These are phyloP conservation scores for Drosophila falleni DNA, from an alignment of 2,888 invertebrate genomes.

Conservation along the genomic window DNA sequence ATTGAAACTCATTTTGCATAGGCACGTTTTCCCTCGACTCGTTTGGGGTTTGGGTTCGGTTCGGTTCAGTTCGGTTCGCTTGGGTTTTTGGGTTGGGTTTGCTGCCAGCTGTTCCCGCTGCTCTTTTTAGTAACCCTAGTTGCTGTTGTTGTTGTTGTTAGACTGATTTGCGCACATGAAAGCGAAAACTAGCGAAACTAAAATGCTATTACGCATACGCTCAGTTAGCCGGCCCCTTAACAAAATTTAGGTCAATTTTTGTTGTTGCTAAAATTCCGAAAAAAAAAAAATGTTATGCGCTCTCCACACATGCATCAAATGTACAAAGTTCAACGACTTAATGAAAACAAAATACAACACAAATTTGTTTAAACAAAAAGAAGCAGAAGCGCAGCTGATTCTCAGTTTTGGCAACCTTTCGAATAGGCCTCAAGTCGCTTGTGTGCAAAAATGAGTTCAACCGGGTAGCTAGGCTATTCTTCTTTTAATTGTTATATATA, in stretches of 20 bases:
- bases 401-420: constrained; percentile 43
- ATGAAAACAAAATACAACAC: constrained; percentile 16
- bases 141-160: constrained; percentile 43
- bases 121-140: constrained; percentile 13
- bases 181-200: constrained; percentile 80
- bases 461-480: constrained; percentile 48
- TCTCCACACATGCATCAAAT: constrained; percentile 9
- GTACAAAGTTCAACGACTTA: constrained; percentile 66
- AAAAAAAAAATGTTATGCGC: constrained; percentile 42
- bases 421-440: constrained; percentile 44
- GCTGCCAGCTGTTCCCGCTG: constrained; percentile 19
- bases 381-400: constrained; percentile 55
- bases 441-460: constrained; percentile 73
- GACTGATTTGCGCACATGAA: constrained; percentile 74
- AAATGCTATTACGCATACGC: constrained; percentile 80
- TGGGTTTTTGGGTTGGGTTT: constrained; percentile 18
- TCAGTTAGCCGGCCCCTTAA: constrained; percentile 50
- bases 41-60: background rate
- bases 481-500: constrained; percentile 66
- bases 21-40: constrained; percentile 66
- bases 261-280: constrained; percentile 20
- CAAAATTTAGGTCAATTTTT: constrained; percentile 72
- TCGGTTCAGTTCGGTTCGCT: background rate
- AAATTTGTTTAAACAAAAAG: constrained; percentile 37
- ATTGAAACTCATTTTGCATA: constrained; percentile 78